Conservation (phyloP, 2,797 vertebrate genomes). For the Balearica regulorum region DNA sequence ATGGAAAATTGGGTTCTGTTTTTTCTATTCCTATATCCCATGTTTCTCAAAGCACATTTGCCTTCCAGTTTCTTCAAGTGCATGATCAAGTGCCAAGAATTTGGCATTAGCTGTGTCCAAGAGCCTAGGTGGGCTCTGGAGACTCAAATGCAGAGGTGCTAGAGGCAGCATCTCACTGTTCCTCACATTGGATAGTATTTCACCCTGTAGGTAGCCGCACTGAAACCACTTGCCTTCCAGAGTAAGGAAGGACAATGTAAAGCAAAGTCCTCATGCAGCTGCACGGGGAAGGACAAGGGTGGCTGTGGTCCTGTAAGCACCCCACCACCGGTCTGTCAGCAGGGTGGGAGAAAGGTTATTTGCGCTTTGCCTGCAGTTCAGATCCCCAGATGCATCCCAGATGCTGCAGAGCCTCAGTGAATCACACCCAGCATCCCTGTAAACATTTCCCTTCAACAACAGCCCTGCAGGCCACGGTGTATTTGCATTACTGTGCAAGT, state of each 20-base stretch:
- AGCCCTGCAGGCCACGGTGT: not conserved
- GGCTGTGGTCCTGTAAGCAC: not conserved
- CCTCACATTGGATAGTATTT: not conserved
- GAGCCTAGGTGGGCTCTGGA: not conserved
- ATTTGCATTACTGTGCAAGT: conserved; percentile 33
- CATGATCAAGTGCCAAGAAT: not conserved
- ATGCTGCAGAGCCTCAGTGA: not conserved
- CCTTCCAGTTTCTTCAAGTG: not conserved
- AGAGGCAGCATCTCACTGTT: not conserved
- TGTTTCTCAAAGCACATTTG: not conserved
- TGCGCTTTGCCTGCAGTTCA: not conserved
- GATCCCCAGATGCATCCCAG: not conserved
- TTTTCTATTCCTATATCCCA: not conserved
- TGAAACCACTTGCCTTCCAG: not conserved
- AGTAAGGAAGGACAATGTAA: not conserved
- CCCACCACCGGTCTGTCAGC: not conserved
- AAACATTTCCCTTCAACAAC: not conserved
- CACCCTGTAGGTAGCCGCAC: too few species aligned
- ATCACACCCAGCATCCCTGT: not conserved
- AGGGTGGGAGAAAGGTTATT: not conserved
- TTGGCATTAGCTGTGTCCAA: not conserved
- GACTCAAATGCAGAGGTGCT: not conserved
- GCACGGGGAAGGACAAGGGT: not conserved
- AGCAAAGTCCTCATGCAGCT: not conserved
- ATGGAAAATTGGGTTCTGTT: not conserved